Percentiles rank a stretch among this genome's conserved stretches.
These are phyloP conservation scores for Gobius niger DNA, from an alignment of 2,113 vertebrate genomes.

Conservation along the genomic window DNA sequence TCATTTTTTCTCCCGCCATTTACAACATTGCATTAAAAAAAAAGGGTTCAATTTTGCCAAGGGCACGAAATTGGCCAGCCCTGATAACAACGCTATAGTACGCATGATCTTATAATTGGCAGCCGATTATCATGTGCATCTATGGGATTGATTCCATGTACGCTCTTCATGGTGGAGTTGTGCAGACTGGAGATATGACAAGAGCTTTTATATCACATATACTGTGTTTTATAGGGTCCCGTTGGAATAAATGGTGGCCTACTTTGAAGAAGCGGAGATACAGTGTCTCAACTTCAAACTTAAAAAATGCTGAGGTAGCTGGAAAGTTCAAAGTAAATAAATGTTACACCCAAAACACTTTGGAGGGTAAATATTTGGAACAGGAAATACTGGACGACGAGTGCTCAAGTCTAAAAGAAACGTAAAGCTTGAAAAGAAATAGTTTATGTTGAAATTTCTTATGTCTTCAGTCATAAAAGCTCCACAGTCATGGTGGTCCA, in stretches of 20 bases:
- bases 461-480: too few relatives aligned
- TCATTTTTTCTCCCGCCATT: too few relatives aligned
- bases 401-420: too few relatives aligned
- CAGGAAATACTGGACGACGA: too few relatives aligned
- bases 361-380: not conserved
- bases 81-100: too few relatives aligned
- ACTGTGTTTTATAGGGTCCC: not conserved
- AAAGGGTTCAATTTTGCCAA: too few relatives aligned
- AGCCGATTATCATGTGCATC: not conserved
- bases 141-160: not conserved
- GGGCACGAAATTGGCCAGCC: too few relatives aligned
- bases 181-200: not conserved
- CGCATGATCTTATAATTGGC: too few relatives aligned
- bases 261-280: not conserved
- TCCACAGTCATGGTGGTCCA: too few relatives aligned
- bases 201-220: not conserved
- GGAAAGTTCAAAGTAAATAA: not conserved
- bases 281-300: not conserved
- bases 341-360: not conserved
- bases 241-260: not conserved
- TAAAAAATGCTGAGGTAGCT: not conserved
- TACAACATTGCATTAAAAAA: too few relatives aligned
- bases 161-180: not conserved
- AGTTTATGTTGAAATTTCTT: too few relatives aligned
- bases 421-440: too few relatives aligned